These are phyloP conservation scores for Rhimphoctona megacephalus DNA, from an alignment of 2,888 invertebrate genomes.

Conservation along the genomic window DNA sequence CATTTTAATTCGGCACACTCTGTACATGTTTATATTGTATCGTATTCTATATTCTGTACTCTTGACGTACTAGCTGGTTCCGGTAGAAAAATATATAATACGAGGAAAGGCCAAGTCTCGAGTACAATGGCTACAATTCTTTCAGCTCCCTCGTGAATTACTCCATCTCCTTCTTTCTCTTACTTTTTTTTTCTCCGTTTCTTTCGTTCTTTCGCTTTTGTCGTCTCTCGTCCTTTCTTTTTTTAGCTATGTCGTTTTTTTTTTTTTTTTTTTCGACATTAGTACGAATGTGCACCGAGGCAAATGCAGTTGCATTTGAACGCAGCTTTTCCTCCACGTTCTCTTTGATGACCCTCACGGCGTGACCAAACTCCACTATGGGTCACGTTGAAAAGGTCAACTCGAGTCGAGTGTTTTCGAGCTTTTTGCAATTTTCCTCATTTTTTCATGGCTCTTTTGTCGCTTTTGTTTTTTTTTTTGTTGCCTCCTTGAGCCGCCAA, in stretches of 20 bases:
- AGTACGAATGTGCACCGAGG: slow-evolving; percentile 20
- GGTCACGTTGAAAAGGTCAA: slow-evolving; percentile 30
- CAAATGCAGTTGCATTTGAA: slow-evolving; percentile 41
- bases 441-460: slow-evolving; percentile 13
- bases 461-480: background rate
- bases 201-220: background rate
- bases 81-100: slow-evolving; percentile 58
- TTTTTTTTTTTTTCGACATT: background rate
- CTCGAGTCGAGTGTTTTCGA: slow-evolving; percentile 33
- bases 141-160: slow-evolving; percentile 54
- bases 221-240: background rate
- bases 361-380: slow-evolving; percentile 19
- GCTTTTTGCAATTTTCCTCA: slow-evolving; percentile 34
- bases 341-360: slow-evolving; percentile 49
- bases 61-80: slow-evolving; percentile 40
- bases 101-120: slow-evolving; percentile 42
- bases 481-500: background rate
- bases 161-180: background rate
- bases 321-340: slow-evolving; percentile 57
- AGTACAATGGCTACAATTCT: slow-evolving; percentile 64
- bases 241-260: background rate
- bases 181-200: background rate
- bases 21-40: background rate
- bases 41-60: slow-evolving; percentile 19
- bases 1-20: background rate